Conservation (phyloP, 1,140 invertebrate species). For the Scaptomyza graminum region DNA sequence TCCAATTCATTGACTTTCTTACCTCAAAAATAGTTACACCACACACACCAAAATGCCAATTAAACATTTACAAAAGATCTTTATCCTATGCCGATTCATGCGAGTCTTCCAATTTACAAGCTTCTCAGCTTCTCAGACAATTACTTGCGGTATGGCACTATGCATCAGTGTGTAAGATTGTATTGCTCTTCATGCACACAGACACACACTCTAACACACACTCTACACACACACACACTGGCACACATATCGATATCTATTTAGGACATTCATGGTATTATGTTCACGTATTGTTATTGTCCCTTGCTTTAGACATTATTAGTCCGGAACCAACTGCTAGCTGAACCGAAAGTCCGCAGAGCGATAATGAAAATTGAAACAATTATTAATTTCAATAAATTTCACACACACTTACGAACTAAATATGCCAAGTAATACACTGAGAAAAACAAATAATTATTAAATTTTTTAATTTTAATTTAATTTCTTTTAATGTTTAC, state of each 20-base stretch:
- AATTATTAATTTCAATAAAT: slow-evolving; percentile 56
- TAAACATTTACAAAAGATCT: slow-evolving; percentile 58
- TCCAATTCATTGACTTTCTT: slow-evolving; percentile 62
- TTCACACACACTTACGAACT: slow-evolving; percentile 5
- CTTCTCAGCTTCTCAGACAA: slow-evolving; percentile 7
- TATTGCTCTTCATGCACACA: background rate
- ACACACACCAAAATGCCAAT: slow-evolving; percentile 47
- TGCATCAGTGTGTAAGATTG: slow-evolving; percentile 14
- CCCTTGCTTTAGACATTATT: background rate
- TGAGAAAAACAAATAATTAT: slow-evolving; percentile 5
- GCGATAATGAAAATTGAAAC: slow-evolving; percentile 54
- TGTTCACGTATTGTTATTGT: background rate
- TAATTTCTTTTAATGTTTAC: too few species aligned
- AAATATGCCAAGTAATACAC: slow-evolving; percentile 1
- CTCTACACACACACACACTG: slow-evolving; percentile 20
- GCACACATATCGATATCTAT: background rate
- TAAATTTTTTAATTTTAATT: too few species aligned
- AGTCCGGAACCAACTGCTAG: background rate
- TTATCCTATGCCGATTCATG: slow-evolving; percentile 14
- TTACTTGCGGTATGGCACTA: slow-evolving; percentile 29
- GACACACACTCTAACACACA: background rate
- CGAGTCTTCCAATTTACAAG: slow-evolving; percentile 6
- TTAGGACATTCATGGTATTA: background rate
- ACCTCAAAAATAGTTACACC: slow-evolving; percentile 41
- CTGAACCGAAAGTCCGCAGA: background rate